These are phyloP conservation scores for Nomada hirtipes DNA, from an alignment of 2,888 invertebrate genomes.

Conservation along the genomic window DNA sequence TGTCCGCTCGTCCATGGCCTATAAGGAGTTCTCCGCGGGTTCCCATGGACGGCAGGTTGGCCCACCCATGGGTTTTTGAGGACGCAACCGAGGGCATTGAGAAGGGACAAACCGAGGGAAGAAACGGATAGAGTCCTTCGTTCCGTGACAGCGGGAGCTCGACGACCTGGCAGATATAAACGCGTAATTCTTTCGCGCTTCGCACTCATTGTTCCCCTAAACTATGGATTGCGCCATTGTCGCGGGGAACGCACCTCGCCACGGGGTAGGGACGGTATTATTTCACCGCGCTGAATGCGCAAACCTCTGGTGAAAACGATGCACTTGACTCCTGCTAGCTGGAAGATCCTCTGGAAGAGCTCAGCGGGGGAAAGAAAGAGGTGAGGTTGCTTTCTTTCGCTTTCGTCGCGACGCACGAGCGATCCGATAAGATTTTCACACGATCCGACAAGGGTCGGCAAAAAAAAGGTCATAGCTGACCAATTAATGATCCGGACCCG, in stretches of 20 bases:
- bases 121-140: constrained; percentile 82
- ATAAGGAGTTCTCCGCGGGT: constrained; percentile 69
- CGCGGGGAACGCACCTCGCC: constrained; percentile 39
- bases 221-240: constrained; percentile 80
- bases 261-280: constrained; percentile 44
- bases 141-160: constrained; percentile 80
- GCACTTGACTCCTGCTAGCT: constrained; percentile 52
- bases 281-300: constrained; percentile 20
- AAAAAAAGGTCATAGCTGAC: constrained; percentile 56
- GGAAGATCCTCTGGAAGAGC: neutral
- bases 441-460: constrained; percentile 35
- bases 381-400: neutral
- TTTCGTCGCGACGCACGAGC: constrained; percentile 1
- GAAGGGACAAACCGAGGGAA: constrained; percentile 51
- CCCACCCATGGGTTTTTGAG: constrained; percentile 82
- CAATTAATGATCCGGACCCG: constrained; percentile 79
- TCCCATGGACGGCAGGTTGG: constrained; percentile 80
- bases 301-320: constrained; percentile 48
- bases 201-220: constrained; percentile 81
- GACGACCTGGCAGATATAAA: constrained; percentile 70
- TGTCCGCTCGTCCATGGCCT: constrained; percentile 48
- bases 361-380: neutral
- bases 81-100: constrained; percentile 57
- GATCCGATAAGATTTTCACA: constrained; percentile 56
- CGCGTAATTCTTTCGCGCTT: constrained; percentile 76